phyloP scores from a whole-genome alignment of 2,888 invertebrate species.

The Parnassius apollo region DNA sequence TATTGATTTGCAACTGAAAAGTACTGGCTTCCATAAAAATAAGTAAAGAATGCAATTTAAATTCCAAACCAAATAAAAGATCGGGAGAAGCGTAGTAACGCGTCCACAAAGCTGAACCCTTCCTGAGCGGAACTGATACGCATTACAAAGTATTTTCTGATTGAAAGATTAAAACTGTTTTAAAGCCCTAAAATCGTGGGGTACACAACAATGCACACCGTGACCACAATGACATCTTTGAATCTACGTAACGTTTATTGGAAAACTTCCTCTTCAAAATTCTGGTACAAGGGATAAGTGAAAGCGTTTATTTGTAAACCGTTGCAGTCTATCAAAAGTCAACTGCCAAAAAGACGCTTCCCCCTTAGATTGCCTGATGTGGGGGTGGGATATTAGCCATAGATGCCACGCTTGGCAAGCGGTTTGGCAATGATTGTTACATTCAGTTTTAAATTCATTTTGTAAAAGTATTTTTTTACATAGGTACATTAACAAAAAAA shows the following conservation, averaged over 20 bases:
- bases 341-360: too few relatives aligned
- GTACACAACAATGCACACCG: conserved; percentile 60
- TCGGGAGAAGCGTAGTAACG: conserved; percentile 19
- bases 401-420: too few relatives aligned
- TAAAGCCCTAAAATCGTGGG: conserved; percentile 52
- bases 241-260: conserved; percentile 68
- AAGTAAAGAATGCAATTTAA: conserved; percentile 26
- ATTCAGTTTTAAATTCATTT: too few relatives aligned
- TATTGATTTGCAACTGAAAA: too few relatives aligned
- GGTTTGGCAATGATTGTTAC: too few relatives aligned
- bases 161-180: conserved; percentile 42
- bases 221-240: conserved; percentile 59
- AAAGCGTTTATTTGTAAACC: background rate
- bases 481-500: too few relatives aligned
- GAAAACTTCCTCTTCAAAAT: conserved; percentile 64
- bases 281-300: conserved; percentile 39
- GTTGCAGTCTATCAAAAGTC: too few relatives aligned
- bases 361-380: too few relatives aligned
- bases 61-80: conserved; percentile 22
- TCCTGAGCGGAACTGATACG: conserved; percentile 27
- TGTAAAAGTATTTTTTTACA: too few relatives aligned
- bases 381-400: too few relatives aligned
- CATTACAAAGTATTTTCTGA: conserved; percentile 32
- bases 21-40: too few relatives aligned
- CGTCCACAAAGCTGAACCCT: conserved; percentile 23